Evolutionary conservation across 2,888 invertebrate species (phyloP), one percentile per base, ranked within the genome.

Genomic region (Oconnorella tubifera): DNA sequence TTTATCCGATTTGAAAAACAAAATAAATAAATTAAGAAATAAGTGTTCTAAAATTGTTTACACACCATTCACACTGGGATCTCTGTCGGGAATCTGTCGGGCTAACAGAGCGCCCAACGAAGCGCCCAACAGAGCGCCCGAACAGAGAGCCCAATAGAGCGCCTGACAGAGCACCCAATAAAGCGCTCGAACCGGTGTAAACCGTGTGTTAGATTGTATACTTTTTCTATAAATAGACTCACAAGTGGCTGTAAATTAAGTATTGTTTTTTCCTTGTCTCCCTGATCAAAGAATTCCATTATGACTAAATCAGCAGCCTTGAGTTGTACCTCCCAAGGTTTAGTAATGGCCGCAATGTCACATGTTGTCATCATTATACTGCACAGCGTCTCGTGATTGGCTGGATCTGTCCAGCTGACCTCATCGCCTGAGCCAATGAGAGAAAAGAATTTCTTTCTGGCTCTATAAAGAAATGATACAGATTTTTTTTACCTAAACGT

Each of bases 211-310:
- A n/a, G n/a, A n/a, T 40, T 40, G 10, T 40, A 19, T 40, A 14
- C 10, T 10, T 40, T 40, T 10, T 10, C 40, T 40, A 40, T 40
- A 10, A 10, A 0, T n/a, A 23, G 19, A 58, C 60, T 61, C 68
- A 80, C 83, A 74, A 80, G 83, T 1, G 94, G 94, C 49, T 92
- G 92, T 73, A 94, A 88, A 77, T 94, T 93, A 68, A 94, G 84
- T 81, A 92, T 90, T 78, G 89, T 88, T 75, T 91, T 85, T 83
- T 94, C 94, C 76, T 92, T 88, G 79, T 94, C 94, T 29, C 94
- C 93, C 83, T 93, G 94, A 69, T 93, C 88, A 82, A 94, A 94
- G 85, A 94, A 94, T 83, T 94, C 94, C 1, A 90, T 90, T 69
- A 92, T 91, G 0, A 94, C 93, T 40, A 94, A 84, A 72, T 92